phyloP scores from a whole-genome alignment of 2,797 vertebrate species.

The Momotus momota region DNA sequence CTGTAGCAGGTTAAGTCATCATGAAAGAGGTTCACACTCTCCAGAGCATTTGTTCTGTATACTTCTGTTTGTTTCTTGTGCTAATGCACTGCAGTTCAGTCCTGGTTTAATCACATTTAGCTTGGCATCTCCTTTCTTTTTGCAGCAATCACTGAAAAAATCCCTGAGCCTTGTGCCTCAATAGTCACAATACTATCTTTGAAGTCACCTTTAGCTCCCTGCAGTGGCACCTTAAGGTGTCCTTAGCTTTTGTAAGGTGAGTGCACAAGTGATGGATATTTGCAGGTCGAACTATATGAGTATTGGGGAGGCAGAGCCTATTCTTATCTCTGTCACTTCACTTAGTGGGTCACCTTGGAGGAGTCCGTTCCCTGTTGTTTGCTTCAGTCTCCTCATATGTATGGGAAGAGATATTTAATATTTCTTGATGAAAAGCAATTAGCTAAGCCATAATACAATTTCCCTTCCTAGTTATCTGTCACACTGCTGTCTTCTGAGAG shows the following conservation, averaged over 20 bases:
- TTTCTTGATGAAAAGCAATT: constrained; percentile 49
- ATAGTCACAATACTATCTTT: not conserved
- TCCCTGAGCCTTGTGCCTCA: not conserved
- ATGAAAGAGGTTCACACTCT: not conserved
- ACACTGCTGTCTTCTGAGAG: not conserved
- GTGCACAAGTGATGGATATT: not conserved
- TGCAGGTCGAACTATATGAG: not conserved
- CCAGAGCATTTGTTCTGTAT: not conserved
- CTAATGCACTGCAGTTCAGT: not conserved
- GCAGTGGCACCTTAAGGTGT: not conserved
- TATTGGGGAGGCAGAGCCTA: constrained; percentile 8
- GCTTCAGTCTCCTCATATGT: not conserved
- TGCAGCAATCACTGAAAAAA: not conserved
- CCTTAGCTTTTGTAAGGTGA: not conserved
- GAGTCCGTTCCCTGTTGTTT: not conserved
- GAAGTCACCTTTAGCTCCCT: not conserved
- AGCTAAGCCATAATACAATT: constrained; percentile 5
- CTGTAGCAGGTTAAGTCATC: not conserved
- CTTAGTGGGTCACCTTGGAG: constrained; percentile 42
- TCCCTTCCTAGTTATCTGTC: constrained; percentile 15
- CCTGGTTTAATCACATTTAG: not conserved
- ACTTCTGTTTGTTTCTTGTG: not conserved
- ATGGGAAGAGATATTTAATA: not conserved
- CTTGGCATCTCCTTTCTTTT: not conserved
- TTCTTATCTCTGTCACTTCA: constrained; percentile 11